phyloP scores from a whole-genome alignment of 2,797 vertebrate genomes.

The Pipistrellus nathusii region DNA sequence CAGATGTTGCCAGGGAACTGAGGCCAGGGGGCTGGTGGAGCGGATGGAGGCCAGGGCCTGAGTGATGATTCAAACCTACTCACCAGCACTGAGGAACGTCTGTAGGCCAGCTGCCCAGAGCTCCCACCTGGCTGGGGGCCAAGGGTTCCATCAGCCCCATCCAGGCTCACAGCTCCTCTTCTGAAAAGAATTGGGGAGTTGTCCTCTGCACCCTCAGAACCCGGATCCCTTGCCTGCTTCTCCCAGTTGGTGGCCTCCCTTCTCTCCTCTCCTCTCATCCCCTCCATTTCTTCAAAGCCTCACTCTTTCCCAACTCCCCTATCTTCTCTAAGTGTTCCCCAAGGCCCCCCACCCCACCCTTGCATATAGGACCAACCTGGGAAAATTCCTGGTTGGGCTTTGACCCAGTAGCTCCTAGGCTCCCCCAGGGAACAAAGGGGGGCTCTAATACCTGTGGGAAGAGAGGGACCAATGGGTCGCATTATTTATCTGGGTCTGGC shows the following conservation, averaged over 20 bases:
- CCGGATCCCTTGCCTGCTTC: constrained; percentile 44
- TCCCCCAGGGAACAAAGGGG: constrained; percentile 61
- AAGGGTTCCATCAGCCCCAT: constrained; percentile 56
- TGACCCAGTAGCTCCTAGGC: constrained; percentile 60
- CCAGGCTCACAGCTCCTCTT: constrained; percentile 63
- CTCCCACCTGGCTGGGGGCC: constrained; percentile 68
- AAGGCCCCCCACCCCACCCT: constrained; percentile 17
- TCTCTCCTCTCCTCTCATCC: not conserved
- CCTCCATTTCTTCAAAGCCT: not conserved
- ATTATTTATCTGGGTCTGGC: constrained; percentile 12
- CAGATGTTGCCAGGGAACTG: constrained; percentile 78
- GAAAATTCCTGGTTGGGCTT: constrained; percentile 79
- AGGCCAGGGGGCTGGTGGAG: constrained; percentile 76
- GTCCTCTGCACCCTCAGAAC: not conserved
- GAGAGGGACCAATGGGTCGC: constrained; percentile 34
- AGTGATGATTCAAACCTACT: constrained; percentile 80
- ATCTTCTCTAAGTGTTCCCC: constrained; percentile 52
- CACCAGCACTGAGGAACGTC: constrained; percentile 67
- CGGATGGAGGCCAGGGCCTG: constrained; percentile 63
- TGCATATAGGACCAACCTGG: constrained; percentile 65
- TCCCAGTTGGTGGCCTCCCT: not conserved
- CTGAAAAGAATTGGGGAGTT: not conserved
- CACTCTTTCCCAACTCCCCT: not conserved
- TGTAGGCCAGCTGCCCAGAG: constrained; percentile 73
- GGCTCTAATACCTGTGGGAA: constrained; percentile 69